phyloP scores from a whole-genome alignment of 2,113 vertebrate species.

The Chionomys nivalis region DNA sequence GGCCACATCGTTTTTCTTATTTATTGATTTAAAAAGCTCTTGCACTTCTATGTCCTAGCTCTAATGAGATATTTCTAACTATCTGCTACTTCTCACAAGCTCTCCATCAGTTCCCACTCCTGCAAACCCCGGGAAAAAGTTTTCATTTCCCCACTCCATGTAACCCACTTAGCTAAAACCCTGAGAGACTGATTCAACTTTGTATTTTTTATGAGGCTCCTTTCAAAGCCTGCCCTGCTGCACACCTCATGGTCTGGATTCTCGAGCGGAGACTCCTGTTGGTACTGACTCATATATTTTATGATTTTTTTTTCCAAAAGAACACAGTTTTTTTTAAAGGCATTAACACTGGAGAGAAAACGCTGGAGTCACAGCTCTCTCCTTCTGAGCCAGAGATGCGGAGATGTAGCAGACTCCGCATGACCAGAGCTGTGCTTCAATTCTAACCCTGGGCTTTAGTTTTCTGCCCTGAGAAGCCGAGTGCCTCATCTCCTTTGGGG shows the following conservation, averaged over 20 bases:
- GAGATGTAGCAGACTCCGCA: not conserved
- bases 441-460: not conserved
- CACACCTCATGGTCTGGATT: conserved; percentile 26
- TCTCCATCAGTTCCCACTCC: conserved; percentile 36
- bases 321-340: conserved; percentile 62
- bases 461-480: not conserved
- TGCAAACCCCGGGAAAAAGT: conserved; percentile 36
- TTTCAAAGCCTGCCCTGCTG: not conserved
- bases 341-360: not conserved
- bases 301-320: conserved; percentile 9
- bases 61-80: conserved; percentile 52
- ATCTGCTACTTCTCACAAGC: conserved; percentile 70
- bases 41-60: conserved; percentile 23
- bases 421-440: not conserved
- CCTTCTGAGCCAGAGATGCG: not conserved
- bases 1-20: not conserved
- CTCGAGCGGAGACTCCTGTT: not conserved
- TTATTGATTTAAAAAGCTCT: not conserved
- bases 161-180: conserved; percentile 44
- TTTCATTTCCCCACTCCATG: conserved; percentile 29
- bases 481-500: not conserved
- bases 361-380: not conserved
- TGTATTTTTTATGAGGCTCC: conserved; percentile 58
- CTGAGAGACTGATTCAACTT: conserved; percentile 46
- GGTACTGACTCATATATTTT: conserved; percentile 19